Conservation (phyloP, 2,888 invertebrate genomes). For the Metellina segmentata region DNA sequence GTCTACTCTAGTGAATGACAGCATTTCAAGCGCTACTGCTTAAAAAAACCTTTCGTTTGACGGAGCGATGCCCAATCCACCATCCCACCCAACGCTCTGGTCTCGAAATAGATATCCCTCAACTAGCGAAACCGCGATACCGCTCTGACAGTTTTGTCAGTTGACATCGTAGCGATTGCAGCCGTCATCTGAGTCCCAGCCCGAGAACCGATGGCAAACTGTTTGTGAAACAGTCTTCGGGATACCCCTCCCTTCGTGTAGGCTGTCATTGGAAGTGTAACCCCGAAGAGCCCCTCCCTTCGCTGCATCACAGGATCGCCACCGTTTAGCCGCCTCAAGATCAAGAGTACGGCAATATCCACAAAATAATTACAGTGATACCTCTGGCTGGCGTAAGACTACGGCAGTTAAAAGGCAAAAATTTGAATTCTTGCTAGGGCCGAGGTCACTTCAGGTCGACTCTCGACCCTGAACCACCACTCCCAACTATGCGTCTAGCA, state of each 20-base stretch:
- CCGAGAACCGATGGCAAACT: slow-evolving; percentile 15
- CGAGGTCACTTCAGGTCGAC: slow-evolving; percentile 72
- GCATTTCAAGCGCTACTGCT: no score
- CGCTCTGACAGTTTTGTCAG: slow-evolving; percentile 39
- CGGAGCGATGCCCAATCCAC: no score
- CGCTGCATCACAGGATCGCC: slow-evolving; percentile 38
- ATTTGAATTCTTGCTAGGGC: slow-evolving; percentile 73
- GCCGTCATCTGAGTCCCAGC: slow-evolving; percentile 12
- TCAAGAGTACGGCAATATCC: slow-evolving; percentile 60
- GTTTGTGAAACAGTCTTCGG: slow-evolving; percentile 39
- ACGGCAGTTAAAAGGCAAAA: slow-evolving; percentile 72
- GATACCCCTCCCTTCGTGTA: slow-evolving; percentile 28
- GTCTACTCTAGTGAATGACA: no score
- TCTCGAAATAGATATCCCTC: no score
- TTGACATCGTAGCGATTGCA: slow-evolving; percentile 29
- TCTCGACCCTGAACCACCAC: slow-evolving; percentile 74
- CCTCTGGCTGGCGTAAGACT: slow-evolving; percentile 66
- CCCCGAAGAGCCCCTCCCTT: slow-evolving; percentile 52
- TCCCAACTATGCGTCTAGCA: slow-evolving; percentile 65
- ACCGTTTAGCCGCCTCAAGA: slow-evolving; percentile 65
- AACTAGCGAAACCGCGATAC: no score
- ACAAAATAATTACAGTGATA: slow-evolving; percentile 69
- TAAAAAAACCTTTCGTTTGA: no score
- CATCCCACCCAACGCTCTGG: no score
- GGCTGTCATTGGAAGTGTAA: slow-evolving; percentile 63